Conservation (phyloP, 2,113 vertebrate genomes). For the Oostethus manadensis region DNA sequence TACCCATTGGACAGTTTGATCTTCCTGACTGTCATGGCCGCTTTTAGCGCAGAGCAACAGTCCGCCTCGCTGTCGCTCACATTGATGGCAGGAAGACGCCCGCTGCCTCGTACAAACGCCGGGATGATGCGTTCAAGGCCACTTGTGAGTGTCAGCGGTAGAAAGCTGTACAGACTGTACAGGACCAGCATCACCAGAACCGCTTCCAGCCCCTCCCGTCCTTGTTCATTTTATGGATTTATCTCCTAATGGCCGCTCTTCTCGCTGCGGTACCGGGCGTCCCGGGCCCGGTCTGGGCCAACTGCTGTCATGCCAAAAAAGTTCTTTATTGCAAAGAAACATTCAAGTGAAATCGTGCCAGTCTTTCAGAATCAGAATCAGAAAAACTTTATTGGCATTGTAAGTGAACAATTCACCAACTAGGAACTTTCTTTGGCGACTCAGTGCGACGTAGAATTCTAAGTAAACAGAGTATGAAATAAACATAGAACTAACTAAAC, state of each 20-base stretch:
- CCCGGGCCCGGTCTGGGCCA: constrained; percentile 23
- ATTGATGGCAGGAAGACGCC: constrained; percentile 35
- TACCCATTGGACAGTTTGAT: constrained; percentile 69
- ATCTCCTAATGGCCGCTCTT: constrained; percentile 65
- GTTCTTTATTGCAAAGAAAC: no score
- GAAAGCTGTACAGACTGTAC: constrained; percentile 17
- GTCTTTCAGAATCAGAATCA: no score
- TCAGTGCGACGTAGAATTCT: no score
- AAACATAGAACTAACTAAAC: no score
- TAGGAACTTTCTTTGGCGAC: no score
- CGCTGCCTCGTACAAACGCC: constrained; percentile 30
- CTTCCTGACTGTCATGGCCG: constrained; percentile 62
- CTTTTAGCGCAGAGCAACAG: constrained; percentile 67
- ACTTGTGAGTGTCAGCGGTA: constrained; percentile 45
- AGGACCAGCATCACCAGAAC: constrained; percentile 12
- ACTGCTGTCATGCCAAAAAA: constrained; percentile 31
- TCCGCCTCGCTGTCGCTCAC: constrained; percentile 50
- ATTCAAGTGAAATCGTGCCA: no score
- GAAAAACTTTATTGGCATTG: no score
- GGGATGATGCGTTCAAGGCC: neutral
- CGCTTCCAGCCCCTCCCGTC: constrained; percentile 26
- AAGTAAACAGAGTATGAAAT: no score
- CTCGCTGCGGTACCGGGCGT: constrained; percentile 49
- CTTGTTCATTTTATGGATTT: constrained; percentile 68
- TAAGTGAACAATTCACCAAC: no score